A percentile compares a stretch with the other conserved stretches of the same genome.
These are phyloP conservation scores for Rhamnusium bicolor DNA, from an alignment of 2,888 invertebrate genomes.

Conservation along the genomic window DNA sequence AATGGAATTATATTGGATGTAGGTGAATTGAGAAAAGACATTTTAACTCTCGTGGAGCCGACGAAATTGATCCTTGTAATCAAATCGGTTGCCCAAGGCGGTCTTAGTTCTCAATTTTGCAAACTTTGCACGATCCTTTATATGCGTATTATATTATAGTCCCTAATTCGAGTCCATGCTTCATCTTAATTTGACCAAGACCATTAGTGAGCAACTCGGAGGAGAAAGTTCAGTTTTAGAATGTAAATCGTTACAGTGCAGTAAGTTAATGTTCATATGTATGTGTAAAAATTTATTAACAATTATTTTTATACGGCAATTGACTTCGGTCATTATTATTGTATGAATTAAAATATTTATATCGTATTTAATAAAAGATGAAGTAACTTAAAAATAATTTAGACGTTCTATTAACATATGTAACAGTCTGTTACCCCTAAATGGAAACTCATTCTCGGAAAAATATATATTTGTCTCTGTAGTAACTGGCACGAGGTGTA, in stretches of 20 bases:
- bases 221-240: neutral
- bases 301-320: no score
- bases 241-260: no score
- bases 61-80: constrained; percentile 6
- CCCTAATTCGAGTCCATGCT: neutral
- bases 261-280: no score
- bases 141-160: neutral
- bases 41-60: neutral
- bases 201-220: neutral
- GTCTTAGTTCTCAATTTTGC: neutral
- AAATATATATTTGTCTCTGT: neutral
- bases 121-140: neutral
- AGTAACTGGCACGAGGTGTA: neutral
- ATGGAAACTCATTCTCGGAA: neutral
- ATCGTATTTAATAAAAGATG: neutral
- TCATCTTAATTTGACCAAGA: constrained; percentile 4
- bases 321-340: no score
- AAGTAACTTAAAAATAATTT: neutral
- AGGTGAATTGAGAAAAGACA: neutral
- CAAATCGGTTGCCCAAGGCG: neutral
- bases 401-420: neutral
- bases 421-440: neutral
- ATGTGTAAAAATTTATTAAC: no score
- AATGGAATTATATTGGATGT: constrained; percentile 1
- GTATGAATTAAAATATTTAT: neutral